Conservation (phyloP, 2,888 invertebrate genomes). For the Notodonta ziczac region DNA sequence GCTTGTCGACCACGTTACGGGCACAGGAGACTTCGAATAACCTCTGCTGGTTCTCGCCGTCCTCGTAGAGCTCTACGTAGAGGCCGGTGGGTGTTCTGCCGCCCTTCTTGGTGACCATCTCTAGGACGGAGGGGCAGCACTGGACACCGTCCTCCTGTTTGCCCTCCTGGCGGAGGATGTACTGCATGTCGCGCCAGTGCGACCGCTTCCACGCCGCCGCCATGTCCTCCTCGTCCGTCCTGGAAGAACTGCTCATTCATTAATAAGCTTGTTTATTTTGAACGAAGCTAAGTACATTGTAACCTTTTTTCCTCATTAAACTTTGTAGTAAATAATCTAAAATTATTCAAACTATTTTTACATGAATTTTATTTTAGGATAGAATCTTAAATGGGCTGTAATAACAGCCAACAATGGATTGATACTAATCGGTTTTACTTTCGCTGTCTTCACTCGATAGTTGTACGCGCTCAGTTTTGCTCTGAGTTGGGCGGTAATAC, state of each 20-base stretch:
- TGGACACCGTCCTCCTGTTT: slow-evolving; percentile 79
- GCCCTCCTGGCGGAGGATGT: slow-evolving; percentile 83
- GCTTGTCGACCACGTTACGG: slow-evolving; percentile 87
- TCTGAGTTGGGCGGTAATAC: no score
- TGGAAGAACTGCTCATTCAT: slow-evolving; percentile 43
- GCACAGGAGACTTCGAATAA: slow-evolving; percentile 93
- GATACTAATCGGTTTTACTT: no score
- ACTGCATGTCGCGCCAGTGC: slow-evolving; percentile 87
- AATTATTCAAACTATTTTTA: background rate
- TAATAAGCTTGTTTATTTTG: no score
- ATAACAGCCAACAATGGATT: no score
- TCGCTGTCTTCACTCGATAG: no score
- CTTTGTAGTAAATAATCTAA: background rate
- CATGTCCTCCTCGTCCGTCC: slow-evolving; percentile 75
- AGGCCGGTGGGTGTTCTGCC: slow-evolving; percentile 90
- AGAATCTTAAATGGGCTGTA: no score
- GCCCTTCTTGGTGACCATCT: slow-evolving; percentile 91
- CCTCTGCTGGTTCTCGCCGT: slow-evolving; percentile 87
- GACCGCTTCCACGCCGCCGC: slow-evolving; percentile 81
- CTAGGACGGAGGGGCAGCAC: slow-evolving; percentile 92
- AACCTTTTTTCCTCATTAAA: no score
- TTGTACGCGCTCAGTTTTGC: no score
- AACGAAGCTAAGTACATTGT: no score
- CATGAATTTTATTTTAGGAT: no score
- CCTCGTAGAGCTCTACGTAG: slow-evolving; percentile 90